Evolutionary conservation across 2,797 vertebrate species (phyloP).

Genomic region (Hoplostethus atlanticus): DNA sequence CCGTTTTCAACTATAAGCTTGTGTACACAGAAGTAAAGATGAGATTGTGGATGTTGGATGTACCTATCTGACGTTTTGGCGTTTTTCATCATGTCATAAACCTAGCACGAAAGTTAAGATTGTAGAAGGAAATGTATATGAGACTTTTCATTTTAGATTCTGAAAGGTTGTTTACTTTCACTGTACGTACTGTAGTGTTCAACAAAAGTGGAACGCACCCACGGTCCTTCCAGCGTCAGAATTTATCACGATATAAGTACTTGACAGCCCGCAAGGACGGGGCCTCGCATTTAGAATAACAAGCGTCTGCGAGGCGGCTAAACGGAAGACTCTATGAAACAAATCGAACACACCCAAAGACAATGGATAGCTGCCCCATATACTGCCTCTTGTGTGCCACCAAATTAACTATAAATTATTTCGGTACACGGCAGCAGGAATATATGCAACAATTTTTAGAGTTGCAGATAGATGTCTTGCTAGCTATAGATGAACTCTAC

Average conservation of each 20-base stretch:
- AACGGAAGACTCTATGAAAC: rapidly evolving
- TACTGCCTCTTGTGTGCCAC: constrained; percentile 45
- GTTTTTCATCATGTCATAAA: not conserved
- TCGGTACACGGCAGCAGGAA: rapidly evolving
- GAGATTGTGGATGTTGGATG: not conserved
- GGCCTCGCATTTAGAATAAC: rapidly evolving
- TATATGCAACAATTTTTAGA: not conserved
- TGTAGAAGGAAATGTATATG: not conserved
- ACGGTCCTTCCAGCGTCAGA: constrained; percentile 12
- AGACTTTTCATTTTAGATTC: not conserved
- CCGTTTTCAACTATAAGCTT: constrained; percentile 35
- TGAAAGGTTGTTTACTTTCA: not conserved
- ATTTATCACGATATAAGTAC: rapidly evolving
- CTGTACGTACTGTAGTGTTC: not conserved
- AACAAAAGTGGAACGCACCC: not conserved
- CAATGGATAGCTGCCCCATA: constrained; percentile 30
- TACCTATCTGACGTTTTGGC: not conserved
- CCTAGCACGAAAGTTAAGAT: rapidly evolving
- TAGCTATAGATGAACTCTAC: not conserved
- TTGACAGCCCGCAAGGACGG: constrained; percentile 43
- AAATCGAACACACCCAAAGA: constrained; percentile 59
- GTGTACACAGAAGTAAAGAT: not conserved
- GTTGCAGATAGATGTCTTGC: not conserved
- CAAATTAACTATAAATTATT: not conserved
- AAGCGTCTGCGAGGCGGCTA: not conserved